Conservation (phyloP, 1,140 invertebrate species). For the Calosoma granatense region DNA sequence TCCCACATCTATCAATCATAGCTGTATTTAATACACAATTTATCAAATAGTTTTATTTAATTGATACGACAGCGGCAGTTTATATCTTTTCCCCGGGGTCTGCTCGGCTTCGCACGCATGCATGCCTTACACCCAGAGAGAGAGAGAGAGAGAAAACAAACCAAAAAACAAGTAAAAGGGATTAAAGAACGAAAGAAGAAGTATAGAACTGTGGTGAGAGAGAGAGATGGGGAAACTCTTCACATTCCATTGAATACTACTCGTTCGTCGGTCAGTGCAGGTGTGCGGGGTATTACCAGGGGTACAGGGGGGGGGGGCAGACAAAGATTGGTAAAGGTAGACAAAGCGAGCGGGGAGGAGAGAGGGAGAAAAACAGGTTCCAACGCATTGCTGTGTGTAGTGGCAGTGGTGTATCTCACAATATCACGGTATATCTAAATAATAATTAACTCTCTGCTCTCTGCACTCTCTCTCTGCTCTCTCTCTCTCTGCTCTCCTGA, state of each 20-base stretch:
- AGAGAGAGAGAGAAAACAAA: too few species aligned
- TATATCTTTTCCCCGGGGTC: too few species aligned
- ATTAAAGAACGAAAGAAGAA: not conserved
- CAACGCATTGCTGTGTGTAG: not conserved
- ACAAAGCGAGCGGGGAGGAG: not conserved
- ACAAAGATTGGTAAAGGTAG: not conserved
- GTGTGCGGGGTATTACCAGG: not conserved
- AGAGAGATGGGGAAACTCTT: not conserved
- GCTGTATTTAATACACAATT: not conserved
- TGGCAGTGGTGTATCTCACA: not conserved
- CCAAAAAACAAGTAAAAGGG: not conserved
- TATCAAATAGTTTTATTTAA: slow-evolving; percentile 5
- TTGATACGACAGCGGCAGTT: slow-evolving; percentile 2
- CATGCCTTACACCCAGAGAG: too few species aligned
- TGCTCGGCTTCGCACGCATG: too few species aligned
- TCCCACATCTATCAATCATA: not conserved
- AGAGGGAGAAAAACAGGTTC: not conserved
- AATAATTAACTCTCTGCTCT: slow-evolving; percentile 4
- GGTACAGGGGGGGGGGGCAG: not conserved
- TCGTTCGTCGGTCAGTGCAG: not conserved
- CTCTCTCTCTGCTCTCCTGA: too few species aligned
- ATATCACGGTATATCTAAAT: slow-evolving; percentile 9
- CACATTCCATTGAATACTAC: slow-evolving; percentile 4
- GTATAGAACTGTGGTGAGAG: not conserved
- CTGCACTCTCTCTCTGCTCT: too few species aligned